Percentiles rank a stretch among this genome's conserved stretches.
Conservation (phyloP, 1,140 invertebrate genomes). For the Zaprionus taronus region DNA sequence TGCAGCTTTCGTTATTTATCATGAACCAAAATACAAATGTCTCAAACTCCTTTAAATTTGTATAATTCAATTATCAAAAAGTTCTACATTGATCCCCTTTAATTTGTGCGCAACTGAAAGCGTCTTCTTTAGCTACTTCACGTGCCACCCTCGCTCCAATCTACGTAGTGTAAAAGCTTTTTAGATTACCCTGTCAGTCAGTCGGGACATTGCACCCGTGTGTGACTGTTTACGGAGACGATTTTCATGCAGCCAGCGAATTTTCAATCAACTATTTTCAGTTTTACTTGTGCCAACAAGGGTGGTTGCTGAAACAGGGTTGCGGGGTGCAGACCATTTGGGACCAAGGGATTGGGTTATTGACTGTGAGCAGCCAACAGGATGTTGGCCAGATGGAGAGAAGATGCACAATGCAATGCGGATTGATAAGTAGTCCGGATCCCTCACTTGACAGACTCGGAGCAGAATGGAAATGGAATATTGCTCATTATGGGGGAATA, state of each 20-base stretch:
- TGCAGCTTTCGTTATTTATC: too few relatives aligned
- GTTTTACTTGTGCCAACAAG: constrained; percentile 22
- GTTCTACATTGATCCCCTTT: background rate
- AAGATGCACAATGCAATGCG: constrained; percentile 4
- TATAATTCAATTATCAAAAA: too few relatives aligned
- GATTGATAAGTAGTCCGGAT: constrained; percentile 22
- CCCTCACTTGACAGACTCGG: background rate
- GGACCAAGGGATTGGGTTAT: background rate
- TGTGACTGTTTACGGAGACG: constrained; percentile 61
- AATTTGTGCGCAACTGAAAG: too few relatives aligned
- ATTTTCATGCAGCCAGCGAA: constrained; percentile 64
- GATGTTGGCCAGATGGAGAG: background rate
- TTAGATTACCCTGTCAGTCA: constrained; percentile 78
- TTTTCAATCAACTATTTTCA: constrained; percentile 53
- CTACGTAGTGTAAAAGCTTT: constrained; percentile 54
- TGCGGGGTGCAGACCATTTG: background rate
- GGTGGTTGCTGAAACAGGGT: background rate
- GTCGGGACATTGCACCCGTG: constrained; percentile 60
- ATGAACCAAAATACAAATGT: too few relatives aligned
- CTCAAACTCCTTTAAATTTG: too few relatives aligned
- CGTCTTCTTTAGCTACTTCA: constrained; percentile 2
- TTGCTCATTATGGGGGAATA: constrained; percentile 32
- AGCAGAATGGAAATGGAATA: constrained; percentile 9
- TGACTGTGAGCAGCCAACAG: constrained; percentile 1
- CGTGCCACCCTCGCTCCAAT: constrained; percentile 11